A percentile compares a stretch with the other conserved stretches of the same genome.
These are phyloP conservation scores for Mactra quadrangularis DNA, from an alignment of 1,140 invertebrate genomes.

Conservation along the genomic window DNA sequence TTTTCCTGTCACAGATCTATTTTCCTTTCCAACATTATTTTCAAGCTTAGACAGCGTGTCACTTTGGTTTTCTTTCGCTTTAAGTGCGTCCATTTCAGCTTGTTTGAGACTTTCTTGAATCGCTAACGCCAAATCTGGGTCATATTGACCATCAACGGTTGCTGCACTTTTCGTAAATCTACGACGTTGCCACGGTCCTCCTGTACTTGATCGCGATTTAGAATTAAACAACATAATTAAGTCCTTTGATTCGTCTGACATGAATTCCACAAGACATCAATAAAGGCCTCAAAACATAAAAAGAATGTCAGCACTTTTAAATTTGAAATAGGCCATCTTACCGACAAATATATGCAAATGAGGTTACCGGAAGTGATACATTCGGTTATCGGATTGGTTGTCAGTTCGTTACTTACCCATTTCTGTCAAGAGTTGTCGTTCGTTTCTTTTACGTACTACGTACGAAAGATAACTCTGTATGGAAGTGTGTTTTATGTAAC, in stretches of 20 bases:
- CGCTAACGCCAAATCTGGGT: conserved; percentile 63
- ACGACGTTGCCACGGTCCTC: conserved; percentile 15
- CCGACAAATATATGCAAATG: conserved; percentile 65
- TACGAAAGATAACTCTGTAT: too few relatives aligned
- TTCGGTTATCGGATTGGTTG: too few relatives aligned
- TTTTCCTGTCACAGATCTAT: conserved; percentile 26
- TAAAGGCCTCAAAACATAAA: neutral
- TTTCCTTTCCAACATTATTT: conserved; percentile 44
- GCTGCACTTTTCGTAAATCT: conserved; percentile 55
- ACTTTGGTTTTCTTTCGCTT: conserved; percentile 54
- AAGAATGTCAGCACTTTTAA: neutral
- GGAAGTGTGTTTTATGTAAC: too few relatives aligned
- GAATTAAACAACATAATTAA: conserved; percentile 50
- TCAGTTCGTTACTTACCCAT: too few relatives aligned
- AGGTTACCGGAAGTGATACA: conserved; percentile 59
- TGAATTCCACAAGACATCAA: neutral
- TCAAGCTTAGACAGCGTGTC: conserved; percentile 39
- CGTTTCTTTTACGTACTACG: too few relatives aligned
- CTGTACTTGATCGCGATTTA: conserved; percentile 39
- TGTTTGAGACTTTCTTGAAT: conserved; percentile 63
- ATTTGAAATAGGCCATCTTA: conserved; percentile 42
- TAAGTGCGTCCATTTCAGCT: conserved; percentile 56
- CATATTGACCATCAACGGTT: conserved; percentile 57
- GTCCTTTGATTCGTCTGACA: neutral
- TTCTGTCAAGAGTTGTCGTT: too few relatives aligned